A percentile compares a stretch with the other conserved stretches of the same genome.
phyloP scores from a whole-genome alignment of 2,888 invertebrate species.

The Ectemnius lituratus region DNA sequence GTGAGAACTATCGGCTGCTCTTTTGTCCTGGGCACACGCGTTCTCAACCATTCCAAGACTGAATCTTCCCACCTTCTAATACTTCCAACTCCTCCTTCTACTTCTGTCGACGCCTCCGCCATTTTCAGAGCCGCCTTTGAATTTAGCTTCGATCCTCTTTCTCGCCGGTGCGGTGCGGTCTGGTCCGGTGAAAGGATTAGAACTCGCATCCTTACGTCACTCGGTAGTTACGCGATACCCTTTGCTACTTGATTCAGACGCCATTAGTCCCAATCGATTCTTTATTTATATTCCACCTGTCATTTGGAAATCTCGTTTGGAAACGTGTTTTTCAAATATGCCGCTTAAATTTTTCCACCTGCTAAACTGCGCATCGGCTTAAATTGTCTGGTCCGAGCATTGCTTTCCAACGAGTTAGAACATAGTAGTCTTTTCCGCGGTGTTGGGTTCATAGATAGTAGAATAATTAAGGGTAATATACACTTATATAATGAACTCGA shows the following conservation, averaged over 20 bases:
- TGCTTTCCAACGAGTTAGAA: too few relatives aligned
- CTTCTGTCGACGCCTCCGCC: constrained; percentile 35
- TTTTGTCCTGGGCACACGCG: constrained; percentile 47
- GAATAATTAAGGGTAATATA: constrained; percentile 51
- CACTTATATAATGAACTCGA: constrained; percentile 40
- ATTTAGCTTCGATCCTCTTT: constrained; percentile 8
- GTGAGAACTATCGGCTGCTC: constrained; percentile 44
- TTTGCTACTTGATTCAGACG: not conserved
- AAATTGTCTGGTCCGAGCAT: too few relatives aligned
- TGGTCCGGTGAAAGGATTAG: not conserved
- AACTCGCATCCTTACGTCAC: not conserved
- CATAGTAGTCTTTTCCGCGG: too few relatives aligned
- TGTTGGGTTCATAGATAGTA: too few relatives aligned
- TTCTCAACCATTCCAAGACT: constrained; percentile 30
- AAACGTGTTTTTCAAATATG: too few relatives aligned
- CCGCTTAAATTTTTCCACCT: too few relatives aligned
- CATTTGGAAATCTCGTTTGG: too few relatives aligned
- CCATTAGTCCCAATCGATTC: not conserved
- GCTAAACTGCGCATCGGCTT: too few relatives aligned
- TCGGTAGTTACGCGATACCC: not conserved
- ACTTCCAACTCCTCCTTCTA: not conserved
- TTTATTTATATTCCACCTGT: too few relatives aligned
- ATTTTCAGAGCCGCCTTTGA: constrained; percentile 14
- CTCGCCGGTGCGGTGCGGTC: too few relatives aligned
- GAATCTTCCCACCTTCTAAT: constrained; percentile 11